Evolutionary conservation across 1,140 invertebrate species (phyloP), one percentile per base, ranked within the genome.

Genomic region (Aphidius gifuensis): DNA sequence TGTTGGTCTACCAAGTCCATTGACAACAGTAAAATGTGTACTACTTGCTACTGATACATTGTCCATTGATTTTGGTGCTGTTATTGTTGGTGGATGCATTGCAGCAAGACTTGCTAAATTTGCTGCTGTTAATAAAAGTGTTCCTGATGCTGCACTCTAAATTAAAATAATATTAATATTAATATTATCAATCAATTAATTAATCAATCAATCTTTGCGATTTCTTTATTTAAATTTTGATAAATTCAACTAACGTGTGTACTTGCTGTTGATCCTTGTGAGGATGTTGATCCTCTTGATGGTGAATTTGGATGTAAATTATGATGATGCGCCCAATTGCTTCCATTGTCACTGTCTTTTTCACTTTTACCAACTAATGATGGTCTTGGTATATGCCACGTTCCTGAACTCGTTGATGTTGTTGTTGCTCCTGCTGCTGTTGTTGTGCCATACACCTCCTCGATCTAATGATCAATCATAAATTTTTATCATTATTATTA

Each of bases 11-110:
- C 86, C 86, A 69, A 91, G 86, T 11, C 90, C 88, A 72, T 92
- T 91, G 50, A 92, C 86, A 47, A 92, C 89, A 5, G 91, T 93
- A 73, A 92, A 93, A 77, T 93, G 90, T 60, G 90, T 92, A 61
- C 90, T 92, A 75, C 90, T 92, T 40, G 90, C 90, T 61, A 91
- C 82, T n/a, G 90, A 92, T 23, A 83, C 83, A 44, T 85, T 84
- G 69, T 91, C 90, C 56, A 83, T 72, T 61, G 77, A 72, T 69
- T 80, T 79, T 47, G 75, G 69, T 51, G 68, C 68, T 66, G 76
- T 77, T 63, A 72, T 72, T 68, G 69, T 77, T 49, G 84, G 82
- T 64, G 85, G 82, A 74, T 88, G 83, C 72, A 90, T 86, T 67
- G 87, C 83, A 5, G 87, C 87, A 21, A 86, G 78, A 43, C 81